A percentile compares a stretch with the other conserved stretches of the same genome.
Evolutionary conservation across 2,888 invertebrate species (phyloP).

Genomic region (Cryptops parisi): DNA sequence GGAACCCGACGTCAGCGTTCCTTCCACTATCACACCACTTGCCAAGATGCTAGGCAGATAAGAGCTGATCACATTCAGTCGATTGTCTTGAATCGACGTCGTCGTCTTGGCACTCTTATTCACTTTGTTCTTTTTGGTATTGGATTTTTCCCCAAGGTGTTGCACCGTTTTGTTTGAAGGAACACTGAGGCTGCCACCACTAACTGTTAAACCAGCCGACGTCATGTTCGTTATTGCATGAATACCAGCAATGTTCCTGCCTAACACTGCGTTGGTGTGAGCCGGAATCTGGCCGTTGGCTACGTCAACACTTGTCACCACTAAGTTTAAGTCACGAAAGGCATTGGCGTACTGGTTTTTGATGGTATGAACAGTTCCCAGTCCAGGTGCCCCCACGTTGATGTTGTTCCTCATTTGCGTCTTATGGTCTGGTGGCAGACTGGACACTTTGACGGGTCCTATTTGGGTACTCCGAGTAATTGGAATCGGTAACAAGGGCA

Average conservation of each 20-base stretch:
- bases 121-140: slow-evolving; percentile 9
- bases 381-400: neutral
- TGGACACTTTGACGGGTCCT: neutral
- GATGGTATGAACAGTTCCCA: neutral
- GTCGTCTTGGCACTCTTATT: slow-evolving; percentile 12
- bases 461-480: neutral
- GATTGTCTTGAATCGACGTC: slow-evolving; percentile 1
- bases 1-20: neutral
- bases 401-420: slow-evolving; percentile 8
- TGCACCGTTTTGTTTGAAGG: slow-evolving; percentile 1
- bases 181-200: neutral
- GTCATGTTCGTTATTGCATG: slow-evolving; percentile 8
- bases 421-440: neutral
- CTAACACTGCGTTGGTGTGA: slow-evolving; percentile 5
- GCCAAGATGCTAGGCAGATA: slow-evolving; percentile 15
- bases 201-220: neutral
- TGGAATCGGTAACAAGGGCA: neutral
- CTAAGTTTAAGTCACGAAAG: slow-evolving; percentile 11
- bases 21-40: slow-evolving; percentile 9
- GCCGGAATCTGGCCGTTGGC: slow-evolving; percentile 11
- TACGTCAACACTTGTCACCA: slow-evolving; percentile 13
- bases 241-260: slow-evolving; percentile 5
- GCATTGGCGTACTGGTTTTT: slow-evolving; percentile 11
- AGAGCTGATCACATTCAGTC: slow-evolving; percentile 15
- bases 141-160: slow-evolving; percentile 7